Conservation (phyloP, 2,797 vertebrate species). For the Novumbra hubbsi region DNA sequence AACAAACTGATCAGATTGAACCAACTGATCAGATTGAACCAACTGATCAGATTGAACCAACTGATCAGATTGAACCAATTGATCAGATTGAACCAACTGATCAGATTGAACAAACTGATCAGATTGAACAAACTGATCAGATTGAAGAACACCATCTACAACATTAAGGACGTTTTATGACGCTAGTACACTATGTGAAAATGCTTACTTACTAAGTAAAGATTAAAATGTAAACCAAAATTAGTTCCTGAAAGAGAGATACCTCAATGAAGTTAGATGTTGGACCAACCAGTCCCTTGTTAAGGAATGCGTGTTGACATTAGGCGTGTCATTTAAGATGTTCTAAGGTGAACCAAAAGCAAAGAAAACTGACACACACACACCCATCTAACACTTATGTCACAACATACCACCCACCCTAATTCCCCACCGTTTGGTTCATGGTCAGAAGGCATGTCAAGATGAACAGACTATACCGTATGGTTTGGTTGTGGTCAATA, state of each 20-base stretch:
- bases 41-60: no score
- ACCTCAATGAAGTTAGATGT: neutral
- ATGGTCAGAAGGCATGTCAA: neutral
- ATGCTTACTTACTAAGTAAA: neutral
- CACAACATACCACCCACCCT: neutral
- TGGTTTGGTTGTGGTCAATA: slow-evolving; percentile 9
- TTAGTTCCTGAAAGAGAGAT: neutral
- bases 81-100: no score
- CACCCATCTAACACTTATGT: no score
- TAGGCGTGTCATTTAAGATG: neutral
- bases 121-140: no score
- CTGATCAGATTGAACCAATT: no score
- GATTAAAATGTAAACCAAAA: neutral
- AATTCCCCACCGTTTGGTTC: neutral
- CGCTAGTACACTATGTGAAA: neutral
- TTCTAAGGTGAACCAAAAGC: neutral
- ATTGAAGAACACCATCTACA: no score
- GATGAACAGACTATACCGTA: neutral
- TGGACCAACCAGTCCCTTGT: neutral
- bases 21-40: no score
- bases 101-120: no score
- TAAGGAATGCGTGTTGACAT: neutral
- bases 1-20: no score
- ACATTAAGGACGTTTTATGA: neutral
- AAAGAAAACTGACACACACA: slow-evolving; percentile 7